Conservation (phyloP, 2,797 vertebrate genomes). For the Halcyon leucocephala region DNA sequence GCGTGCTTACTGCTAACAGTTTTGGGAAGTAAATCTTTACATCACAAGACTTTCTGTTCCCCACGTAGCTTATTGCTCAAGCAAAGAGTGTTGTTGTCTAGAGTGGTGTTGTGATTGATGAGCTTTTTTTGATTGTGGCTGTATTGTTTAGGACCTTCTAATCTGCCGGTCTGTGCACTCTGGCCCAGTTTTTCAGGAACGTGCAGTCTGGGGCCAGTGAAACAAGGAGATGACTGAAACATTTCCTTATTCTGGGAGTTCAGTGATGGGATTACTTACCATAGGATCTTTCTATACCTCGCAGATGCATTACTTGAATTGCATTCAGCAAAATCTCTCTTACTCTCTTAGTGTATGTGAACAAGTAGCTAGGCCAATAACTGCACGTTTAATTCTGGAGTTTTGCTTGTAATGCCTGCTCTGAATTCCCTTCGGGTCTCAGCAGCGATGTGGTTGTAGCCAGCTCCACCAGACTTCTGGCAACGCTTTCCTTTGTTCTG, state of each 20-base stretch:
- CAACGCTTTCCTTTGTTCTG: not conserved
- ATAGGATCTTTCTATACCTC: not conserved
- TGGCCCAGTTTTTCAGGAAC: not conserved
- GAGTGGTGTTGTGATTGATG: not conserved
- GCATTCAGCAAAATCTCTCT: not conserved
- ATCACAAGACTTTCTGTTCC: not conserved
- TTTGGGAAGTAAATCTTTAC: not conserved
- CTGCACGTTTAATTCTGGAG: not conserved
- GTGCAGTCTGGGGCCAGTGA: not conserved
- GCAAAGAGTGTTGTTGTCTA: not conserved
- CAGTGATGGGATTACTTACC: not conserved
- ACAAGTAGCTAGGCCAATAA: not conserved
- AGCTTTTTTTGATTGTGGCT: rapidly evolving
- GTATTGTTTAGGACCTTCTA: not conserved
- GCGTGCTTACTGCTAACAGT: rapidly evolving
- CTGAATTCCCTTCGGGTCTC: not conserved
- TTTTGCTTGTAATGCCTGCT: not conserved
- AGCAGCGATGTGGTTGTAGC: not conserved
- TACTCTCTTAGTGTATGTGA: not conserved
- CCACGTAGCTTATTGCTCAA: rapidly evolving
- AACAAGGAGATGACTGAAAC: not conserved
- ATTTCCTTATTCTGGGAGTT: not conserved
- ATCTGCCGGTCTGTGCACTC: not conserved
- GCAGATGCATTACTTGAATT: not conserved
- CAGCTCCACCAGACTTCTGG: not conserved